Percentiles rank a stretch among this genome's conserved stretches.
Conservation (phyloP, 2,113 vertebrate species). For the Paratilapia polleni region DNA sequence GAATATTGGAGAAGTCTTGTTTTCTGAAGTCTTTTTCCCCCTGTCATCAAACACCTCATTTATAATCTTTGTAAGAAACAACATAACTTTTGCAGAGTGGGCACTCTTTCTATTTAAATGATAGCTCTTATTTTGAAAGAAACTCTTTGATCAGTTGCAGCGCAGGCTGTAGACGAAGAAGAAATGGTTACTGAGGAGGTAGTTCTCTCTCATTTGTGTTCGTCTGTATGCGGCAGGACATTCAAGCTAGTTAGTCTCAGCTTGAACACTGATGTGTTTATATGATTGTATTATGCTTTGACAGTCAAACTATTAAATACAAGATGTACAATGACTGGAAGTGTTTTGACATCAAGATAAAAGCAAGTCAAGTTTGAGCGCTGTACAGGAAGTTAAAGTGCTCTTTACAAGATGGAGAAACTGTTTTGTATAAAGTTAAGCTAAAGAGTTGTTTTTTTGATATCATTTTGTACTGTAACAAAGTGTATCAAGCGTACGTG, state of each 20-base stretch:
- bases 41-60: background rate
- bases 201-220: constrained; percentile 9
- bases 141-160: background rate
- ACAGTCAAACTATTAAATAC: constrained; percentile 18
- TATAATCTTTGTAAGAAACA: background rate
- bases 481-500: constrained; percentile 55
- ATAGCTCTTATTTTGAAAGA: background rate
- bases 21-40: constrained; percentile 7
- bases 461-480: constrained; percentile 70
- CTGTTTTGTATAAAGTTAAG: constrained; percentile 68
- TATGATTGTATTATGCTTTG: constrained; percentile 41
- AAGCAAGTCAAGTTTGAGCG: constrained; percentile 11
- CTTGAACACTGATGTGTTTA: constrained; percentile 27
- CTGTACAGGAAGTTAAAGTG: constrained; percentile 30
- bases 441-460: constrained; percentile 54
- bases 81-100: background rate
- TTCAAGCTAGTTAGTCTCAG: constrained; percentile 12
- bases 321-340: constrained; percentile 36
- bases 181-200: constrained; percentile 1
- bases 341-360: constrained; percentile 26
- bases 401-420: constrained; percentile 22
- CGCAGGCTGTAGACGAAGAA: background rate
- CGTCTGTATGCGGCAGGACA: constrained; percentile 35
- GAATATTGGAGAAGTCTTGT: constrained; percentile 6
- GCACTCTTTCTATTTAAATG: constrained; percentile 8